These are phyloP conservation scores for Mellivora capensis DNA, from an alignment of 2,113 vertebrate species.

Conservation along the genomic window DNA sequence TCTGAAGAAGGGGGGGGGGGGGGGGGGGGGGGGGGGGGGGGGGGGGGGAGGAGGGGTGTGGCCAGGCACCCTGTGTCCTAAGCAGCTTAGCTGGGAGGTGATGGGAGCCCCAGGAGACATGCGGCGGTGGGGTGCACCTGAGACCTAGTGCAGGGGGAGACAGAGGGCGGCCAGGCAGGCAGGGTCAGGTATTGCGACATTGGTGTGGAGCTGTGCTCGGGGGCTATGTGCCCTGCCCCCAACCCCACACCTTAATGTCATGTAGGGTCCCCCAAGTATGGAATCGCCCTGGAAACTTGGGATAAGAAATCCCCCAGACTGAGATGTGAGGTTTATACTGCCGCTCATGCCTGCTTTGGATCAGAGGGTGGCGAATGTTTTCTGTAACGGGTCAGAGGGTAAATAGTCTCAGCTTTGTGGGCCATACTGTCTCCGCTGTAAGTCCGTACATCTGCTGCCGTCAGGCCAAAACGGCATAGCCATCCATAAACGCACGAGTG, in stretches of 20 bases:
- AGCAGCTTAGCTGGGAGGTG: neutral
- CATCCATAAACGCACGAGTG: neutral
- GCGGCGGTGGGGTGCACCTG: neutral
- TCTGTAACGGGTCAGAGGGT: neutral
- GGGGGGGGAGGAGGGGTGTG: neutral
- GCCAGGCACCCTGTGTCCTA: neutral
- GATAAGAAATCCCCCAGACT: neutral
- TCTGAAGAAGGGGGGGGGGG: neutral
- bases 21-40: neutral
- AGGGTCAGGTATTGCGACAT: neutral
- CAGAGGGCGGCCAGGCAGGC: neutral
- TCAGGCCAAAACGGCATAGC: neutral
- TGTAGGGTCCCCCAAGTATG: neutral
- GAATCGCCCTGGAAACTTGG: neutral
- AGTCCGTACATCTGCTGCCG: no score
- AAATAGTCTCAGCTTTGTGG: neutral
- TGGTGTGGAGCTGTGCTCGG: neutral
- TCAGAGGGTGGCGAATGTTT: neutral
- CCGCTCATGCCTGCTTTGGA: neutral
- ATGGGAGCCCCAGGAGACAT: neutral
- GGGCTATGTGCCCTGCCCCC: neutral
- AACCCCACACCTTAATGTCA: neutral
- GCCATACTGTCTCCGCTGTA: neutral
- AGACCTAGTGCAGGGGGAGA: neutral
- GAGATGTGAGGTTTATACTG: neutral